Evolutionary conservation across 2,888 invertebrate genomes (phyloP).

Genomic region (Patella caerulea): DNA sequence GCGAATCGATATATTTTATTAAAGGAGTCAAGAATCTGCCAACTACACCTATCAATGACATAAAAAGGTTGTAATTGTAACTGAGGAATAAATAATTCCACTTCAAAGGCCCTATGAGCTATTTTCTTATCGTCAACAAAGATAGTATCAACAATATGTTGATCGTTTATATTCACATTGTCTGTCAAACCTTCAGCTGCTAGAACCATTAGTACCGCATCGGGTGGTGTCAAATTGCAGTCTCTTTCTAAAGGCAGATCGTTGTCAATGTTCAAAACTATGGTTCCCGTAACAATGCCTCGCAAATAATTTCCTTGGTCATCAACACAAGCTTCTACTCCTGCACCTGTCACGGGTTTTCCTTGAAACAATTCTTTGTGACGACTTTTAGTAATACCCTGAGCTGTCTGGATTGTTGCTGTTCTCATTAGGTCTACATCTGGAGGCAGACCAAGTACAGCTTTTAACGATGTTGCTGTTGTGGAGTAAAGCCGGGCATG

Average conservation of each 20-base stretch:
- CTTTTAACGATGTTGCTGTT: neutral
- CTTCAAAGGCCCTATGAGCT: conserved; percentile 14
- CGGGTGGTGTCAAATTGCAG: neutral
- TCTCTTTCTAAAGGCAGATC: neutral
- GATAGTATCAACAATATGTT: neutral
- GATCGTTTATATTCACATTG: neutral
- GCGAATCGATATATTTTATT: conserved; percentile 1
- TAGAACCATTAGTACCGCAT: conserved; percentile 1
- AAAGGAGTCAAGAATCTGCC: neutral
- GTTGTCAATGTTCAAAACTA: neutral
- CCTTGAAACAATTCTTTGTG: conserved; percentile 26
- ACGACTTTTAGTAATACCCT: conserved; percentile 19
- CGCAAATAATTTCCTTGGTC: conserved; percentile 1
- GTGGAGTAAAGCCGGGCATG: neutral
- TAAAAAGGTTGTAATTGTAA: conserved; percentile 6
- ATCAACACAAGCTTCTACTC: conserved; percentile 23
- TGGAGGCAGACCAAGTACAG: neutral
- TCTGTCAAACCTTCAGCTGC: neutral
- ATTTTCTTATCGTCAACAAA: conserved; percentile 14
- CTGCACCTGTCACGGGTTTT: conserved; percentile 26
- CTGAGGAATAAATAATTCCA: neutral
- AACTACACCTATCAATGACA: conserved; percentile 15
- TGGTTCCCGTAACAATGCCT: neutral
- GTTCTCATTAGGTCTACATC: neutral
- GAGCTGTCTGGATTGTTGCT: conserved; percentile 21